A percentile compares a stretch with the other conserved stretches of the same genome.
phyloP scores from a whole-genome alignment of 2,113 vertebrate genomes.

The Theristicus caerulescens region DNA sequence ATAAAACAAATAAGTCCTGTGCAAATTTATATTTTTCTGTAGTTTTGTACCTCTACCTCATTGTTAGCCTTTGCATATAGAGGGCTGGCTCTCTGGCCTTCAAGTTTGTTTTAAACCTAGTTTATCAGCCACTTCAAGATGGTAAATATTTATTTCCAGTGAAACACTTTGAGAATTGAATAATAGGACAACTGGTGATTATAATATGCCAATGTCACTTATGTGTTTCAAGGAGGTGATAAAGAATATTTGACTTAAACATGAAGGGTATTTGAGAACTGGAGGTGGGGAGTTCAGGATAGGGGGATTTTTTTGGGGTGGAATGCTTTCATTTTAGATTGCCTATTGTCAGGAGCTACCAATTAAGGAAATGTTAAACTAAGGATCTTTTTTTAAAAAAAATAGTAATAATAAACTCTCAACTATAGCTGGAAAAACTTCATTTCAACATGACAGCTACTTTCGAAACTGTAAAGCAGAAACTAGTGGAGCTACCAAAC shows the following conservation, averaged over 20 bases:
- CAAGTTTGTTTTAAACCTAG: not conserved
- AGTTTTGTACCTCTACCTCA: not conserved
- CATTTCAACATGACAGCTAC: not conserved
- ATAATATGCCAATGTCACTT: not conserved
- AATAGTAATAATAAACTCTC: not conserved
- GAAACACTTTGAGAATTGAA: not conserved
- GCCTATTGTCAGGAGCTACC: not conserved
- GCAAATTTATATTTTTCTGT: not conserved
- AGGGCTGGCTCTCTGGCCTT: not conserved
- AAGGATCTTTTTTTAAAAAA: not conserved
- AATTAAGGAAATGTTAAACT: not conserved
- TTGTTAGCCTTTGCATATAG: not conserved
- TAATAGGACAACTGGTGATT: not conserved
- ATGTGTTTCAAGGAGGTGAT: not conserved
- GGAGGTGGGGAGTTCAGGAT: not conserved
- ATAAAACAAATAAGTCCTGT: not conserved
- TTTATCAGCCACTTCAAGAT: constrained; percentile 28
- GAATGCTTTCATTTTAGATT: not conserved
- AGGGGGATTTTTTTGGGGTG: not conserved
- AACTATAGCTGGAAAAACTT: not conserved
- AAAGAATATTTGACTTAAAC: not conserved
- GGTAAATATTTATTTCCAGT: constrained; percentile 1
- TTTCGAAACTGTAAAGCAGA: not conserved
- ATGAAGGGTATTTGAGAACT: not conserved
- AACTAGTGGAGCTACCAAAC: not conserved